Percentiles rank a stretch among this genome's conserved stretches.
phyloP scores from a whole-genome alignment of 64 coral and sea anemone genomes.

The Dendronephthya gigantea region DNA sequence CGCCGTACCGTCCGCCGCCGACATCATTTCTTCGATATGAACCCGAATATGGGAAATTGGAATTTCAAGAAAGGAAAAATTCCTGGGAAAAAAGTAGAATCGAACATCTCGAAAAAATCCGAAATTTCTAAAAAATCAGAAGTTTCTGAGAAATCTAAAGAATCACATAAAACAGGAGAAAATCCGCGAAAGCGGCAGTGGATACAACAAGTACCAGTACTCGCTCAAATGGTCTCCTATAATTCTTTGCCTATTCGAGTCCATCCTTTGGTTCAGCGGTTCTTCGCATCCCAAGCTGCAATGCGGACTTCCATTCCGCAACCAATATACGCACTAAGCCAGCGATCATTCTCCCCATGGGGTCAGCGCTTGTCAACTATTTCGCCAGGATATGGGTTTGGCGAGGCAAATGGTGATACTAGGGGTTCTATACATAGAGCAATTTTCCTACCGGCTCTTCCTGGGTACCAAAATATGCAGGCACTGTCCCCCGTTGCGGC shows the following conservation, averaged over 20 bases:
- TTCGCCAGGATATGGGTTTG: background rate
- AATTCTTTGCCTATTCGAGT: background rate
- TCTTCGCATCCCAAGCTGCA: background rate
- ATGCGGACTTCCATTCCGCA: background rate
- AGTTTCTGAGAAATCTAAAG: background rate
- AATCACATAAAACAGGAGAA: background rate
- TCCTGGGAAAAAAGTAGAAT: background rate
- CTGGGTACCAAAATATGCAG: background rate
- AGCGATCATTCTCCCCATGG: background rate
- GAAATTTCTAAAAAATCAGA: constrained; percentile 4
- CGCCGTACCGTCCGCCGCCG: background rate
- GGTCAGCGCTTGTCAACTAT: background rate
- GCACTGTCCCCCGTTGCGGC: background rate
- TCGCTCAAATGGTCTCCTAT: background rate
- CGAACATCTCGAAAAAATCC: background rate
- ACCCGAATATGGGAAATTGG: background rate
- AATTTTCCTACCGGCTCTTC: background rate
- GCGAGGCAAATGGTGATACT: background rate
- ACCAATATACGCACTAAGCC: background rate
- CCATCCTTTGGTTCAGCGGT: background rate
- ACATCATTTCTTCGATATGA: constrained; percentile 6
- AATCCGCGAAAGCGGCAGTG: background rate
- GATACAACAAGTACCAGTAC: background rate
- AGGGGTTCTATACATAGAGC: background rate
- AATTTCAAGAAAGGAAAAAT: background rate